Evolutionary conservation across 2,113 vertebrate genomes (phyloP).

Genomic region (Chaetops frenatus): DNA sequence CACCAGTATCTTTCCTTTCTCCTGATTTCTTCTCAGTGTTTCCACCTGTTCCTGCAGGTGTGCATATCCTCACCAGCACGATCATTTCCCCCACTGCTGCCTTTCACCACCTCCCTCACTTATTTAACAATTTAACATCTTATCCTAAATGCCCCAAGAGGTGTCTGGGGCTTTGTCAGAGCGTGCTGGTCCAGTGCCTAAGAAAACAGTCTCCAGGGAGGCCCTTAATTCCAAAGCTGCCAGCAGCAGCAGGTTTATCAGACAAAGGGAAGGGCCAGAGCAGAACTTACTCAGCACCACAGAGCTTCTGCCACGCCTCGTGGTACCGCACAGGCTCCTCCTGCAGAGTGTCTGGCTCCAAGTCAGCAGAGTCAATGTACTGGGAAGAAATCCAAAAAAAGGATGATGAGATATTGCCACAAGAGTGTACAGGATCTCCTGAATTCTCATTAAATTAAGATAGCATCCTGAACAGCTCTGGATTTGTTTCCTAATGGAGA

Average conservation of each 20-base stretch:
- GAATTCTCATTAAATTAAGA: background rate
- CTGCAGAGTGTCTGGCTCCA: constrained; percentile 84
- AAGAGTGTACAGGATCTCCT: background rate
- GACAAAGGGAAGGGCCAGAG: background rate
- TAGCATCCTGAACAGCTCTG: background rate
- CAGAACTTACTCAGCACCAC: constrained; percentile 85
- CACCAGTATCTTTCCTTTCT: background rate
- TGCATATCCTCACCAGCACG: rapidly evolving
- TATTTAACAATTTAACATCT: background rate
- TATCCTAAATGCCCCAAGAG: background rate
- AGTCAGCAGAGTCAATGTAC: constrained; percentile 91
- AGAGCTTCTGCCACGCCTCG: constrained; percentile 96
- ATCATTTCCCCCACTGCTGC: background rate
- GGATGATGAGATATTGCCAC: background rate
- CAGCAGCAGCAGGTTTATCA: background rate
- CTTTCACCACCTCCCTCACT: background rate
- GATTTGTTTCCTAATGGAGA: background rate
- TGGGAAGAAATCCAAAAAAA: constrained; percentile 38
- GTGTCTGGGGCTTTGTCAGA: background rate
- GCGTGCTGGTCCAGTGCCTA: background rate
- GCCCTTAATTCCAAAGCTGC: background rate
- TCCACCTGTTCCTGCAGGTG: background rate
- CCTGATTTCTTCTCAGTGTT: background rate
- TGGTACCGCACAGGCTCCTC: constrained; percentile 94
- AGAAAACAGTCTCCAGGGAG: background rate